Base-by-base conservation (phyloP, 2,113 vertebrate genomes). In the Erpornis zantholeuca region DNA sequence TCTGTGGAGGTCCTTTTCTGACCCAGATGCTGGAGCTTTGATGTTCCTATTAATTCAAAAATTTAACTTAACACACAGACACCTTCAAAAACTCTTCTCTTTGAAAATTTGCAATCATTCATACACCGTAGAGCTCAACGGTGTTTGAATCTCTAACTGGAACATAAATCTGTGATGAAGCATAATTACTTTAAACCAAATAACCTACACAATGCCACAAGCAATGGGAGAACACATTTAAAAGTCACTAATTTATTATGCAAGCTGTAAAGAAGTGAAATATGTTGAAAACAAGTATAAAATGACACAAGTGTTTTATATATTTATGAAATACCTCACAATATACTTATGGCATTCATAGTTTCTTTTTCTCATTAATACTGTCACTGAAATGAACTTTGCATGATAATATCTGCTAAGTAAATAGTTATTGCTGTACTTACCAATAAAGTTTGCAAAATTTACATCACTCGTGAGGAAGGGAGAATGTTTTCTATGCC, bases 41-140 rank as follows among this genome's bases (percentile, higher is more conserved):
- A 96, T 95, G 78, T 90, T 83, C 85, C 78, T 75, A 89, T 96
- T 96, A 96, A 95, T 93, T 94, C 71, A 72, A 78, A 90, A 93
- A 92, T 73, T 93, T 93, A 86, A 84, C 91, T 92, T 81, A 94
- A 86, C 64, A 92, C 77, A 82, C 86, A 81, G 84, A 82, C 79
- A 93, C 86, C 83, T 95, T 96, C 93, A 97, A 79, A 97, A 95
- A 65, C 53, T 68, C 77, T 75, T 33, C 68, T 75, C 72, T 86
- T 65, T 82, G 80, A 95, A 92, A 84, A 93, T 71, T 4, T 77
- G 79, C 66, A 64, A 45, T 88, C 40, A 2, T 82, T 88, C 68
- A 19, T 38, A 63, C 12, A 73, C 35, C 0, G 0, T 13, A 73
- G 60, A 90, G 82, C 82, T 95, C 82, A 52, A 13, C 3, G 54